Conservation (phyloP, 2,797 vertebrate species). For the Enteromius anoplus region DNA sequence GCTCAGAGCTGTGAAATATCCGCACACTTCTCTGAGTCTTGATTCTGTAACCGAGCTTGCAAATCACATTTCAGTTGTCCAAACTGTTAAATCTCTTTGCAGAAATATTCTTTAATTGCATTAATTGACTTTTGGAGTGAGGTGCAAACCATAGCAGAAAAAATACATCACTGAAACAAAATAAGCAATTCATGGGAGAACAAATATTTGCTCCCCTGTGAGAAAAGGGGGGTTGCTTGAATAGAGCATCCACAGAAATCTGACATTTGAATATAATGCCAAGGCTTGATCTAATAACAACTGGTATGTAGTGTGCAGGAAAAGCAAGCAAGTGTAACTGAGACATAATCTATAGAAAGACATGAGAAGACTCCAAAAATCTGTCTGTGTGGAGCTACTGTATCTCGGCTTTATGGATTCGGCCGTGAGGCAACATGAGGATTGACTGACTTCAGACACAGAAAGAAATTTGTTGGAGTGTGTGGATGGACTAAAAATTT, state of each 20-base stretch:
- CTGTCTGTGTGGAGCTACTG: conserved; percentile 40
- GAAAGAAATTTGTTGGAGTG: conserved; percentile 51
- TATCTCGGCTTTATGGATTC: conserved; percentile 53
- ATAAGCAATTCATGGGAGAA: conserved; percentile 36
- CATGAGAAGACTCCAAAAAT: conserved; percentile 38
- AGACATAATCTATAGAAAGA: conserved; percentile 46
- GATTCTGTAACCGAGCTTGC: conserved; percentile 38
- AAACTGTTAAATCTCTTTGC: conserved; percentile 45
- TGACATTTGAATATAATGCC: conserved; percentile 58
- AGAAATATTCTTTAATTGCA: conserved; percentile 50
- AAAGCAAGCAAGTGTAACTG: conserved; percentile 49
- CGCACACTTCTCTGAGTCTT: conserved; percentile 31
- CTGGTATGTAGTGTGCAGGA: conserved; percentile 43
- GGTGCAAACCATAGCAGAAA: conserved; percentile 39
- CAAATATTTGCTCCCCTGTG: conserved; percentile 35
- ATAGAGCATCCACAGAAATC: conserved; percentile 23
- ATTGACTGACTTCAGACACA: conserved; percentile 39
- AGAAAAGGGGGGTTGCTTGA: background rate
- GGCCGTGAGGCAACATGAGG: conserved; percentile 31
- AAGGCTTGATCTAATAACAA: conserved; percentile 47
- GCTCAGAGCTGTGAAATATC: conserved; percentile 38
- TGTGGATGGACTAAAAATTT: conserved; percentile 63
- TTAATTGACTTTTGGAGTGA: conserved; percentile 52
- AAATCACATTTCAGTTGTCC: conserved; percentile 54
- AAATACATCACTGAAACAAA: conserved; percentile 36